Evolutionary conservation across 2,113 vertebrate species (phyloP).

Genomic region (Sebastes fasciatus): DNA sequence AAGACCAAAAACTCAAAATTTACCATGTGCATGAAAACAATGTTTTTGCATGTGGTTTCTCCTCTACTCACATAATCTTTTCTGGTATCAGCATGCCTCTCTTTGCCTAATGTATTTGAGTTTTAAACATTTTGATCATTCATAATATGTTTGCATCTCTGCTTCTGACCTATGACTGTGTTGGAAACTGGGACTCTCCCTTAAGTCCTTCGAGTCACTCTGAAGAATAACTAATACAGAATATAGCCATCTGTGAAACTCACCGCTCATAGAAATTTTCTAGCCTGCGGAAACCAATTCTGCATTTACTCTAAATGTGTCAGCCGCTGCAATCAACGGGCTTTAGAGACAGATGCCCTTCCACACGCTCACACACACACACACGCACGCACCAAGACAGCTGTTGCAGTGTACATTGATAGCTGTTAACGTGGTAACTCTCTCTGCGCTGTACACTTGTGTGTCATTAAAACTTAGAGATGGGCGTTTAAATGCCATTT

Average conservation of each 20-base stretch:
- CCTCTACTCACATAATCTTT: background rate
- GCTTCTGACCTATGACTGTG: constrained; percentile 2
- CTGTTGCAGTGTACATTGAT: constrained; percentile 76
- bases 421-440: constrained; percentile 62
- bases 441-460: constrained; percentile 59
- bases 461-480: constrained; percentile 76
- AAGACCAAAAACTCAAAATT: too few species aligned
- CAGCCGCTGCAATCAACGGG: constrained; percentile 42
- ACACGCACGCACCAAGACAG: constrained; percentile 63
- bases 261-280: constrained; percentile 22
- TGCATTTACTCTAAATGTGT: constrained; percentile 56
- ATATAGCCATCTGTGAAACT: constrained; percentile 30
- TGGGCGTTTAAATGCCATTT: constrained; percentile 72
- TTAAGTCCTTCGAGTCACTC: constrained; percentile 5
- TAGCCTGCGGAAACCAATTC: constrained; percentile 41
- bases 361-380: constrained; percentile 35
- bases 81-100: background rate
- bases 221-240: constrained; percentile 36
- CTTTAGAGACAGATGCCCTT: constrained; percentile 64
- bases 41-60: too few species aligned
- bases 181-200: background rate
- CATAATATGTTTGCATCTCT: constrained; percentile 3
- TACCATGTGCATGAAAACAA: too few species aligned
- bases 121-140: background rate
- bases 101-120: background rate